Percentiles rank a stretch among this genome's conserved stretches.
Evolutionary conservation across 1,140 invertebrate genomes (phyloP).

Genomic region (Sycophaga agraensis): DNA sequence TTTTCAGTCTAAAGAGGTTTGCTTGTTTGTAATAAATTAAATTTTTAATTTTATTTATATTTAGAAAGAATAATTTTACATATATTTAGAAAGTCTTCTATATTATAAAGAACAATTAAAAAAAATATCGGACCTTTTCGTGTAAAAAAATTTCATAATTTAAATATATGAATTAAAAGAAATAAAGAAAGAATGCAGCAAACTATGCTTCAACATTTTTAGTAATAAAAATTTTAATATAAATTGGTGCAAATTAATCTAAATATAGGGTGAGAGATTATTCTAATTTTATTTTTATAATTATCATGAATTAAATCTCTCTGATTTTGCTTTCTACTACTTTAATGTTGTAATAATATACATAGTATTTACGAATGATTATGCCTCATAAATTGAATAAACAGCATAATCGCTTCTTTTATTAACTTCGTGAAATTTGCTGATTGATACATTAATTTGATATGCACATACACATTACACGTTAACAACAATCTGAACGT

Average conservation of each 20-base stretch:
- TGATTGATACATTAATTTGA: neutral
- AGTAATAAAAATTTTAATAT: neutral
- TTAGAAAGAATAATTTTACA: neutral
- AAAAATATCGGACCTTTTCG: neutral
- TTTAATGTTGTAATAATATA: constrained; percentile 12
- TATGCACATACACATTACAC: constrained; percentile 3
- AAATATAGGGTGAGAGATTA: neutral
- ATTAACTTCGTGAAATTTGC: neutral
- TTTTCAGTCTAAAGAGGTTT: neutral
- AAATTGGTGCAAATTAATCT: neutral
- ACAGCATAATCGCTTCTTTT: constrained; percentile 1
- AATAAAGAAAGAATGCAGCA: neutral
- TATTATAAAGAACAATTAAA: neutral
- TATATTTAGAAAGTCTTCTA: neutral
- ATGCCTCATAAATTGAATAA: constrained; percentile 1
- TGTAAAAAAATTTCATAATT: constrained; percentile 2
- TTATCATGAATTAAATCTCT: neutral
- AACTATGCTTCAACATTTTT: constrained; percentile 1
- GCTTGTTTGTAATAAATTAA: neutral
- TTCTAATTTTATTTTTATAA: neutral
- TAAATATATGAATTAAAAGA: neutral
- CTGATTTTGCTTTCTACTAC: neutral
- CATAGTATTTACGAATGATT: constrained; percentile 17
- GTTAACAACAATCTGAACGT: constrained; percentile 1
- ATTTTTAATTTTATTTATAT: neutral